A percentile compares a stretch with the other conserved stretches of the same genome.
These are phyloP conservation scores for Corydoras sp. DNA, from an alignment of 2,113 vertebrate species.

Conservation along the genomic window DNA sequence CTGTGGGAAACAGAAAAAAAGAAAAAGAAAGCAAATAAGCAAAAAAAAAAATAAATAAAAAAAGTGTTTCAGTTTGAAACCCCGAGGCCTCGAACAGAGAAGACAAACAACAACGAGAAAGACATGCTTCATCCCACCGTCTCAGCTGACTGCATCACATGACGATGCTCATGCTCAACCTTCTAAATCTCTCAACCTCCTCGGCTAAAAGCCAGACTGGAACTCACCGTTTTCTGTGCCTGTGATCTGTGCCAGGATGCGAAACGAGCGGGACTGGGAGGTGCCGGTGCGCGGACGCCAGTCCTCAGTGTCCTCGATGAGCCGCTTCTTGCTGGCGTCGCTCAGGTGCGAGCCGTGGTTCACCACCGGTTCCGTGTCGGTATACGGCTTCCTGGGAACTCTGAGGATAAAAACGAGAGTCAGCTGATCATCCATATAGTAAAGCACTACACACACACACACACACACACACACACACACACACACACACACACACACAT, in stretches of 20 bases:
- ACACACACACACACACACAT: too few species aligned
- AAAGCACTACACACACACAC: too few species aligned
- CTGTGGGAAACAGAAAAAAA: conserved; percentile 61
- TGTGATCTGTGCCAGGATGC: conserved; percentile 92
- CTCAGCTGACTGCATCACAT: conserved; percentile 1
- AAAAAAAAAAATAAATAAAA: not conserved
- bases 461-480: too few species aligned
- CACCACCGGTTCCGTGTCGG: conserved; percentile 67
- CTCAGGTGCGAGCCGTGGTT: conserved; percentile 70
- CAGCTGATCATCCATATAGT: too few species aligned
- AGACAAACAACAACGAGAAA: not conserved
- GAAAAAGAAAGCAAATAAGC: not conserved
- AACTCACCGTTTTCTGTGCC: conserved; percentile 85
- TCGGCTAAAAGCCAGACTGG: not conserved
- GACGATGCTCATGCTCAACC: not conserved
- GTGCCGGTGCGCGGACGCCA: conserved; percentile 85
- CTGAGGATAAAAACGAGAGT: conserved; percentile 46
- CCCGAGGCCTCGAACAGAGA: not conserved
- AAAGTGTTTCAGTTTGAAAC: not conserved
- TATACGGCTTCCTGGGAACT: conserved; percentile 72
- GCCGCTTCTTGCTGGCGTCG: conserved; percentile 88
- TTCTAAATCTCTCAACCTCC: not conserved
- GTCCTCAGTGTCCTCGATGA: conserved; percentile 94
- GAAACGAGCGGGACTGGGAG: conserved; percentile 91
- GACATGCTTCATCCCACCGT: not conserved